Base-by-base conservation (phyloP, 2,888 invertebrate species). In the Nesidiocoris tenuis region DNA sequence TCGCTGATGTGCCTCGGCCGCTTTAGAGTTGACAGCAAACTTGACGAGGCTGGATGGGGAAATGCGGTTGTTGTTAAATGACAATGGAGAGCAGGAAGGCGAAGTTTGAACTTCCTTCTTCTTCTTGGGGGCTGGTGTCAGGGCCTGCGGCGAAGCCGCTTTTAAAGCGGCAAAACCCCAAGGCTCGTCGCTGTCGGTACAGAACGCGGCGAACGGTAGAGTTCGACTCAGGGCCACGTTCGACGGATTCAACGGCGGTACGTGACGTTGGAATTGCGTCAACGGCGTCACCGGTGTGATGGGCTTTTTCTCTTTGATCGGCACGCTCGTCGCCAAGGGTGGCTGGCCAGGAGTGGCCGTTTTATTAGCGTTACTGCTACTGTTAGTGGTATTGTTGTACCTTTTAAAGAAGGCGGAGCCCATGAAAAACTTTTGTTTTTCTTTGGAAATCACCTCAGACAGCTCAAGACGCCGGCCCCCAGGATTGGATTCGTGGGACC, bases 351-450 rank as follows among this genome's bases (percentile, higher is more conserved):
- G 5, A 64, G 22, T 1, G 65, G 25, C 59, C 19, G 59, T 17
- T 19, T 59, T 59, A 18, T 5, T 19, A 3, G 59, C 19, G 59
- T 59, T 59, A 63, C 63, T 63, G 19, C 21, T 1, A 55, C 64
- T 63, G 12, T 63, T 57, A 25, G 57, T 61, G 24, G 61, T 59
- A 24, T 65, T 9, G 70, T 70, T 76, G 56, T 75, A 78, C 54
- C 77, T 61, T 64, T 78, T 78, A 59, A 92, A 91, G 84, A 92
- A 92, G 74, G 90, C 91, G 81, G 91, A 91, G 83, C 89, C 88
- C 83, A 91, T 87, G 87, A 93, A 93, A 86, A 93, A 93, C 85
- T 92, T 92, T 85, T 91, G 92, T 85, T 93, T 93, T 87, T 93
- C 93, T 86, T 92, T 91, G 80, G 92, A 92, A 88, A 93, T 92